Percentiles rank a stretch among this genome's conserved stretches.
These are phyloP conservation scores for Irena cyanogastra DNA, from an alignment of 2,113 vertebrate genomes.

Conservation along the genomic window DNA sequence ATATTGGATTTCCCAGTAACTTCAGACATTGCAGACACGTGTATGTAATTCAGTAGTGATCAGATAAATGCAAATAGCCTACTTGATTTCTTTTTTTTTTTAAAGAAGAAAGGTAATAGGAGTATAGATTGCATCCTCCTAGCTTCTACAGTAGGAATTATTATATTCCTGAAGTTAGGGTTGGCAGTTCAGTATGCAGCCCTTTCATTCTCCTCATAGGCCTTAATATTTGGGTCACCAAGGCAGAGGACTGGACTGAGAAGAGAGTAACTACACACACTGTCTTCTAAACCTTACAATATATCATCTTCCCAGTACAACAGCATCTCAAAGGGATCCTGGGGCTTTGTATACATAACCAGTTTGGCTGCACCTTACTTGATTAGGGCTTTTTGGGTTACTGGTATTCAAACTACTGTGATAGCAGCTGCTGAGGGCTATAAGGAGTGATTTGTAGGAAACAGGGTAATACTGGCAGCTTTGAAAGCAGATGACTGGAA, in stretches of 20 bases:
- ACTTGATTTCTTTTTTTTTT: not conserved
- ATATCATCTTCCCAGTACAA: not conserved
- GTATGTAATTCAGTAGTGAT: not conserved
- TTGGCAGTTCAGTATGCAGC: not conserved
- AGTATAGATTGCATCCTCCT: not conserved
- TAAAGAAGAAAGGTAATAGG: not conserved
- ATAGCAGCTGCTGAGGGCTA: constrained; percentile 44
- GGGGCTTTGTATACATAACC: not conserved
- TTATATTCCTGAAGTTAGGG: not conserved
- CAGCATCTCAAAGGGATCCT: not conserved
- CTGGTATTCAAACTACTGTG: not conserved
- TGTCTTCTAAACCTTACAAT: not conserved
- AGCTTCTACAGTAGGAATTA: not conserved
- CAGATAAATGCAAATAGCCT: not conserved
- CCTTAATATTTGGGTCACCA: not conserved
- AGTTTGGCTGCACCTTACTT: constrained; percentile 27
- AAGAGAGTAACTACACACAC: not conserved
- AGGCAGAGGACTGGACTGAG: not conserved
- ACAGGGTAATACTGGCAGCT: not conserved
- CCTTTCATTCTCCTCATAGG: not conserved
- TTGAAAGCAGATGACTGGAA: not conserved
- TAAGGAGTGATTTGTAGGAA: constrained; percentile 53
- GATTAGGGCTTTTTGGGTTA: constrained; percentile 30
- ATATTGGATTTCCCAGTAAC: not conserved
- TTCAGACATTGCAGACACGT: accelerated